Conservation (phyloP, 2,888 invertebrate species). For the Melieria picta region DNA sequence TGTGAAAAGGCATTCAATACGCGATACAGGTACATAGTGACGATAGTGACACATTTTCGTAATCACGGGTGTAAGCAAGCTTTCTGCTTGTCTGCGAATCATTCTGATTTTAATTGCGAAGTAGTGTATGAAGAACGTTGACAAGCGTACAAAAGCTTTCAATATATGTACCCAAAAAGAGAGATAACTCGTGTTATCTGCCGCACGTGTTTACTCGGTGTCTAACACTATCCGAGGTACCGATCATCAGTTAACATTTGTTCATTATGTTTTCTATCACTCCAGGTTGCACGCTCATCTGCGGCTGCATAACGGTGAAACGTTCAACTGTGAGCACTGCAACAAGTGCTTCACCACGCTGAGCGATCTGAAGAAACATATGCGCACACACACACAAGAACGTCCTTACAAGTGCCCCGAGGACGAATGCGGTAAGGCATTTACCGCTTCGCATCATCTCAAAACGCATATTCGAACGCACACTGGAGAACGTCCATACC, state of each 20-base stretch:
- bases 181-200: no score
- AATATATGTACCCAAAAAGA: no score
- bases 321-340: conserved; percentile 92
- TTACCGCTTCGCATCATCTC: conserved; percentile 92
- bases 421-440: conserved; percentile 89
- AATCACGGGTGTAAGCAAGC: no score
- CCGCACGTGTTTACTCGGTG: no score
- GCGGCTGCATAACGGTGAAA: conserved; percentile 91
- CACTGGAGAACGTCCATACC: conserved; percentile 82
- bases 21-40: conserved; percentile 76
- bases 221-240: neutral
- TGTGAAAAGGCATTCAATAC: conserved; percentile 96
- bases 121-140: no score
- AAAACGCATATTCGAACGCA: conserved; percentile 85
- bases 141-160: neutral
- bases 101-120: no score
- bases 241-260: neutral
- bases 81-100: no score
- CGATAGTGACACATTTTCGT: no score
- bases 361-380: conserved; percentile 94
- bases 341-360: conserved; percentile 92
- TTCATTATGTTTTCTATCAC: neutral
- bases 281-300: conserved; percentile 84
- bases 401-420: conserved; percentile 86
- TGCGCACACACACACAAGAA: conserved; percentile 91